These are phyloP conservation scores for Hyles lineata DNA, from an alignment of 2,888 invertebrate species.

Conservation along the genomic window DNA sequence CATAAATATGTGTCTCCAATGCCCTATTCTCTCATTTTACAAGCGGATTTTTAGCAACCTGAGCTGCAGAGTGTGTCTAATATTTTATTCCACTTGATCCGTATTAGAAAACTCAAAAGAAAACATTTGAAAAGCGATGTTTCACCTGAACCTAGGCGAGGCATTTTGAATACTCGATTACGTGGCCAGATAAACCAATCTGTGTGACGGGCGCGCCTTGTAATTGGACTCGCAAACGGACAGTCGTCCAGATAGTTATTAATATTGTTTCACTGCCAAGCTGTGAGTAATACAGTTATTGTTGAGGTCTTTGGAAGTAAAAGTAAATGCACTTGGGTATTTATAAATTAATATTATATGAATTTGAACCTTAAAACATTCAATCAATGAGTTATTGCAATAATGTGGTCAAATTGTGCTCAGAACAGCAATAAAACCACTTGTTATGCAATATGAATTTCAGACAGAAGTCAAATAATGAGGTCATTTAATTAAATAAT, in stretches of 20 bases:
- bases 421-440: background rate
- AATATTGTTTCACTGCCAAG: background rate
- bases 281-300: background rate
- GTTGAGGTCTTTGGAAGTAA: background rate
- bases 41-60: too few relatives aligned
- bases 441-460: background rate
- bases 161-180: background rate
- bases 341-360: too few relatives aligned
- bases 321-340: background rate
- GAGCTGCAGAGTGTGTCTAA: too few relatives aligned
- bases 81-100: too few relatives aligned
- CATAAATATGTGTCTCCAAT: too few relatives aligned
- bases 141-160: background rate
- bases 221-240: background rate
- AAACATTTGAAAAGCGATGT: background rate
- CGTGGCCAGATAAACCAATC: slow-evolving; percentile 3
- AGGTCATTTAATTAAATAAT: slow-evolving; percentile 19
- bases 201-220: background rate
- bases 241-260: background rate
- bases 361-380: background rate
- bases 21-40: too few relatives aligned
- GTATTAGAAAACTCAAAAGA: background rate
- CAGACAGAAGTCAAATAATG: background rate
- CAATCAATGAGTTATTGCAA: background rate
- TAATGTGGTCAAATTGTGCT: background rate